These are phyloP conservation scores for Polietes domitor DNA, from an alignment of 2,888 invertebrate species.

Conservation along the genomic window DNA sequence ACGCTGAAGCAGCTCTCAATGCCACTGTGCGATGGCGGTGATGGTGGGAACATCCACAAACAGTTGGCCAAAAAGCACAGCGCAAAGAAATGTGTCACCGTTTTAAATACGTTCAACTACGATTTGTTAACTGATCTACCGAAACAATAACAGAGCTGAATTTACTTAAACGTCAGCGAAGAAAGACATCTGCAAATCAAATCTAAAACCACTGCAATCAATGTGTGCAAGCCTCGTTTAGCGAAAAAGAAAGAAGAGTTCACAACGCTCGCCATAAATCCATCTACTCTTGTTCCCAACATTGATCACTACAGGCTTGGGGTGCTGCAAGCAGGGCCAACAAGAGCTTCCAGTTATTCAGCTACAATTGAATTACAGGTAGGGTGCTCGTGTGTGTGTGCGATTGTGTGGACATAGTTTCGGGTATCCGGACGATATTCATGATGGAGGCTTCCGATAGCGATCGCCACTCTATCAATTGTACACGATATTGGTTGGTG, in stretches of 20 bases:
- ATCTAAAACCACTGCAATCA: neutral
- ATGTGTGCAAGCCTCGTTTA: too few species aligned
- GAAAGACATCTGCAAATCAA: neutral
- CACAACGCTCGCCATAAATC: too few species aligned
- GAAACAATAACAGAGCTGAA: neutral
- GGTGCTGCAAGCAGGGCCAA: too few species aligned
- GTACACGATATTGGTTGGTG: conserved; percentile 5
- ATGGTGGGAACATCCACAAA: neutral
- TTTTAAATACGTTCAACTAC: neutral
- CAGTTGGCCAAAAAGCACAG: neutral
- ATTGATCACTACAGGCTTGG: too few species aligned
- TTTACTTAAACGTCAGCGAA: neutral
- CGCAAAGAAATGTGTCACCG: conserved; percentile 4
- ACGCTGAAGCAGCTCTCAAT: neutral
- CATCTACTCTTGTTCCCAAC: too few species aligned
- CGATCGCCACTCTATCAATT: neutral
- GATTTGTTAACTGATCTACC: neutral
- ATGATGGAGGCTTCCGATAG: neutral
- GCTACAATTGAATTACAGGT: too few species aligned
- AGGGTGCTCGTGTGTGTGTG: too few species aligned
- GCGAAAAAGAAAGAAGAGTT: too few species aligned
- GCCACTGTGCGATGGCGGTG: neutral
- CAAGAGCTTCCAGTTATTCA: too few species aligned
- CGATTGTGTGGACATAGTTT: too few species aligned
- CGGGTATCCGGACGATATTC: too few species aligned